A percentile compares a stretch with the other conserved stretches of the same genome.
Evolutionary conservation across 2,888 invertebrate species (phyloP).

Genomic region (Andrena praecox): DNA sequence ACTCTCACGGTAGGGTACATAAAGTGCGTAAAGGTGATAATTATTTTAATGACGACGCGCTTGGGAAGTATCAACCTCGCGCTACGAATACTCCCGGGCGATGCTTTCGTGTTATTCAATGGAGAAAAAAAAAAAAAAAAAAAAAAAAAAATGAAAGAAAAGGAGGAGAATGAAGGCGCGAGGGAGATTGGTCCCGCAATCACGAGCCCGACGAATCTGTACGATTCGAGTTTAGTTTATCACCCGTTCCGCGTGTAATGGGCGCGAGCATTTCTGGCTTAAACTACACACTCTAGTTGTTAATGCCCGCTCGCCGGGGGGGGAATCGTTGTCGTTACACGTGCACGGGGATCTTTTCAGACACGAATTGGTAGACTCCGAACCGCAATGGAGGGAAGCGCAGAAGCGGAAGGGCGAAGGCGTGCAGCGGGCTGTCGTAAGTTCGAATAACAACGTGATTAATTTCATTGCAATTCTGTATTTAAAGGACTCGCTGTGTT

Average conservation of each 20-base stretch:
- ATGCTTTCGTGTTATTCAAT: slow-evolving; percentile 37
- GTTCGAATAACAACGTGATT: slow-evolving; percentile 58
- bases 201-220: slow-evolving; percentile 3
- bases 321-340: slow-evolving; percentile 6
- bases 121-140: slow-evolving; percentile 17
- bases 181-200: slow-evolving; percentile 15
- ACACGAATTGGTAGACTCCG: slow-evolving; percentile 93
- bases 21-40: slow-evolving; percentile 64
- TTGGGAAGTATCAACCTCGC: slow-evolving; percentile 44
- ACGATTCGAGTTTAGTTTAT: slow-evolving; percentile 31
- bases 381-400: slow-evolving; percentile 95
- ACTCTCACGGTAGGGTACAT: slow-evolving; percentile 67
- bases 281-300: slow-evolving; percentile 16
- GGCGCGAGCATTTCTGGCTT: slow-evolving; percentile 6
- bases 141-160: neutral
- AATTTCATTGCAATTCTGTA: neutral
- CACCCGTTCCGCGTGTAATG: neutral
- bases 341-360: slow-evolving; percentile 71
- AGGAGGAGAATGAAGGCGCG: slow-evolving; percentile 20
- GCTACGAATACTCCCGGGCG: slow-evolving; percentile 32
- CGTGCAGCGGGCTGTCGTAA: slow-evolving; percentile 83
- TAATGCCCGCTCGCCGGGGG: slow-evolving; percentile 9
- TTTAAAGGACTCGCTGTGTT: neutral
- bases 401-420: slow-evolving; percentile 90
- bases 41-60: slow-evolving; percentile 69